Conservation (phyloP, 1,140 invertebrate species). For the Penaeus chinensis region DNA sequence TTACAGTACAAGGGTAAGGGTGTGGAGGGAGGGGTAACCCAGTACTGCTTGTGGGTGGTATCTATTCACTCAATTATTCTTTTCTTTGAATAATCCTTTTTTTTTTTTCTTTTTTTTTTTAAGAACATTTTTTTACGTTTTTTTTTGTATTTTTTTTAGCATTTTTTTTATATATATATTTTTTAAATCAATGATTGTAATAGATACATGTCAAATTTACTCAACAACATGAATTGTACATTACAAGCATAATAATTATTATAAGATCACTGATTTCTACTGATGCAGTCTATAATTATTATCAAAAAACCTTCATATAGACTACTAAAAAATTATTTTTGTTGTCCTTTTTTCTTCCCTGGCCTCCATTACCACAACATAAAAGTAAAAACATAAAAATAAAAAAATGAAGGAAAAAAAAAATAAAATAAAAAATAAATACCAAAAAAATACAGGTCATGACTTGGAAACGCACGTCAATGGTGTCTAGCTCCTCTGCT, state of each 20-base stretch:
- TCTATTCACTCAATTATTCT: too few relatives aligned
- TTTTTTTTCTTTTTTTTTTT: too few relatives aligned
- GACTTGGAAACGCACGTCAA: too few relatives aligned
- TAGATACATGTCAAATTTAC: slow-evolving; percentile 54
- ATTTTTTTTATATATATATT: too few relatives aligned
- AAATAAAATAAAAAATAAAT: not conserved
- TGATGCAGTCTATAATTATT: slow-evolving; percentile 30
- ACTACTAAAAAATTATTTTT: slow-evolving; percentile 5
- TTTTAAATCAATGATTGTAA: slow-evolving; percentile 30
- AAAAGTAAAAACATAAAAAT: not conserved
- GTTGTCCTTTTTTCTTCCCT: slow-evolving; percentile 24
- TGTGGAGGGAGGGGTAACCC: too few relatives aligned
- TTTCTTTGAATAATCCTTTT: too few relatives aligned
- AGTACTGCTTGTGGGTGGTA: too few relatives aligned
- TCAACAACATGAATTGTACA: slow-evolving; percentile 61
- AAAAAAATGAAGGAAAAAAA: not conserved
- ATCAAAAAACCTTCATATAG: slow-evolving; percentile 21
- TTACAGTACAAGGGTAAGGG: too few relatives aligned
- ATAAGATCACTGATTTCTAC: slow-evolving; percentile 56
- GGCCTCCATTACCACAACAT: slow-evolving; percentile 38
- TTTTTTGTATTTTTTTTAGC: too few relatives aligned
- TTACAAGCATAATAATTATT: slow-evolving; percentile 59
- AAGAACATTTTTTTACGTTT: too few relatives aligned
- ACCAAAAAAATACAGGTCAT: too few relatives aligned
- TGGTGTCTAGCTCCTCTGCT: not conserved